These are phyloP conservation scores for Glossosoma conforme DNA, from an alignment of 1,140 invertebrate genomes.

Conservation along the genomic window DNA sequence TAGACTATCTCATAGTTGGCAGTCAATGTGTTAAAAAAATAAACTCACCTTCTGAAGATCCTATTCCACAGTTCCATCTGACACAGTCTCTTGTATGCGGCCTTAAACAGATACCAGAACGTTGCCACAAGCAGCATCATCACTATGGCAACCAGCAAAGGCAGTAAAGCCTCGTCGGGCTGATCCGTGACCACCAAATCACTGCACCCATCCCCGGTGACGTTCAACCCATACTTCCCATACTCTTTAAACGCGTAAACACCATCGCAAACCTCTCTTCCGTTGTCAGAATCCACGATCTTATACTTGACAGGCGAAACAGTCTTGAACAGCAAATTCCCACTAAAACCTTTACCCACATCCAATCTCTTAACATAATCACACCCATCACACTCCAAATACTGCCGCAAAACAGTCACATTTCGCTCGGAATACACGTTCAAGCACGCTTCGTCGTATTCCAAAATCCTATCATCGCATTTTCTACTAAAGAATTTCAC, in stretches of 20 bases:
- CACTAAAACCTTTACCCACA: conserved; percentile 19
- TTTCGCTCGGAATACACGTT: conserved; percentile 12
- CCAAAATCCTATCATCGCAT: conserved; percentile 14
- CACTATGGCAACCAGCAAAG: conserved; percentile 42
- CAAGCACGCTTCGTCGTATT: conserved; percentile 24
- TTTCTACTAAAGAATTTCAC: conserved; percentile 23
- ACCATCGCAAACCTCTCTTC: conserved; percentile 40
- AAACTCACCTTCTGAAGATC: conserved; percentile 41
- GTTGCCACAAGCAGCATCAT: conserved; percentile 45
- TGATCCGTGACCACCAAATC: conserved; percentile 41
- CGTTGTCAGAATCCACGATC: conserved; percentile 34
- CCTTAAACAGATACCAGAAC: conserved; percentile 47
- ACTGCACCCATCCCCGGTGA: conserved; percentile 34
- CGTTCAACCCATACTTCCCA: conserved; percentile 42
- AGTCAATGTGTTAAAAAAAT: conserved; percentile 16
- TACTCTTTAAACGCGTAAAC: conserved; percentile 39
- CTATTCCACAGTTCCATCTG: conserved; percentile 41
- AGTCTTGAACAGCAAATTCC: conserved; percentile 35
- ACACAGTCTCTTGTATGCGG: conserved; percentile 42
- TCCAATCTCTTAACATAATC: conserved; percentile 11
- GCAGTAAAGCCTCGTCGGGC: conserved; percentile 44
- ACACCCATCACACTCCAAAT: conserved; percentile 22
- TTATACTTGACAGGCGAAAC: conserved; percentile 38
- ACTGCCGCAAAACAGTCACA: conserved; percentile 23
- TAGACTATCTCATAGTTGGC: too few species aligned